Evolutionary conservation across 2,113 vertebrate species (phyloP).

Genomic region (Haliaeetus leucogaster): DNA sequence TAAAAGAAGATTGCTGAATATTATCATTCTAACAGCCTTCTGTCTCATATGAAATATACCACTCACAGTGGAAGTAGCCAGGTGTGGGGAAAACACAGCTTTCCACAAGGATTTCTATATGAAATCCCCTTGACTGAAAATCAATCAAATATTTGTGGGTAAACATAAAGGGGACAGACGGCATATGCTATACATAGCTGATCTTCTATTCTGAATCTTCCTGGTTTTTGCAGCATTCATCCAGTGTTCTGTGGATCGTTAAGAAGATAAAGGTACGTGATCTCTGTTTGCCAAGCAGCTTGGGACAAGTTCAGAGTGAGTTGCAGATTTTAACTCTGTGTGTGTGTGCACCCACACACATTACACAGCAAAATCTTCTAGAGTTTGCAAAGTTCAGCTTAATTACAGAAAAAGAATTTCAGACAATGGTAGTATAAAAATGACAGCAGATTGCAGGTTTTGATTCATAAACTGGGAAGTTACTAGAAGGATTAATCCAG

Average conservation of each 20-base stretch:
- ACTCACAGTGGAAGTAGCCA: background rate
- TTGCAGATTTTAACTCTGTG: background rate
- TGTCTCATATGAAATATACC: background rate
- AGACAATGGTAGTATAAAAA: background rate
- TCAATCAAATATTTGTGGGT: background rate
- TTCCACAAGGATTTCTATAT: background rate
- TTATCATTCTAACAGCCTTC: background rate
- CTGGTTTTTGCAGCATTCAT: background rate
- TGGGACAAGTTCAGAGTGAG: background rate
- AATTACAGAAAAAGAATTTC: background rate
- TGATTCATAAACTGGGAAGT: background rate
- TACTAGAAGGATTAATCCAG: conserved; percentile 19
- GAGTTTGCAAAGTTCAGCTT: background rate
- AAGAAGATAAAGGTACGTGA: background rate
- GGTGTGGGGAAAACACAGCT: background rate
- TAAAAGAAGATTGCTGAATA: background rate
- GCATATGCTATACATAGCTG: background rate
- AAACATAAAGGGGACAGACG: background rate
- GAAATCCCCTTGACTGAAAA: background rate
- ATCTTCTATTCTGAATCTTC: background rate
- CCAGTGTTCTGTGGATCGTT: background rate
- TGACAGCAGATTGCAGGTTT: background rate
- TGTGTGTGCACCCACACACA: rapidly evolving
- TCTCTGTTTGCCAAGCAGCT: background rate
- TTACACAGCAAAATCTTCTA: background rate